A percentile compares a stretch with the other conserved stretches of the same genome.
phyloP scores from a whole-genome alignment of 2,888 invertebrate species.

The Argyresthia goedartella region DNA sequence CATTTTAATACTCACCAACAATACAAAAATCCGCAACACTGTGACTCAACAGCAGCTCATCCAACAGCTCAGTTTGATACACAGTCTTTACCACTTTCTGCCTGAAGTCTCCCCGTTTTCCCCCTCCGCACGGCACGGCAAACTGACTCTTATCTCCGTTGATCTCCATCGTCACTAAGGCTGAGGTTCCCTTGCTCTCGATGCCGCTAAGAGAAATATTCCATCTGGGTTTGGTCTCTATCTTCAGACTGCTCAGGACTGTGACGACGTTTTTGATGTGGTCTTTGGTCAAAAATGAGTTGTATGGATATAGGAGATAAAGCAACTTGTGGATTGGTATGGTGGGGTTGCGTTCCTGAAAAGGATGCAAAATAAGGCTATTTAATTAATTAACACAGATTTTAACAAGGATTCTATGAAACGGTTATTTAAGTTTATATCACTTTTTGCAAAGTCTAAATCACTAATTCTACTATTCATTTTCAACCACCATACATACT shows the following conservation, averaged over 20 bases:
- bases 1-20: slow-evolving; percentile 63
- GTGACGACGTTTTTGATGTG: slow-evolving; percentile 79
- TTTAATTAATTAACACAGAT: neutral
- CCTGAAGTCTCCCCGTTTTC: slow-evolving; percentile 24
- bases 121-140: slow-evolving; percentile 44
- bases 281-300: slow-evolving; percentile 82
- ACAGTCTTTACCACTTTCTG: slow-evolving; percentile 74
- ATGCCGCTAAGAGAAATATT: slow-evolving; percentile 27
- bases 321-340: slow-evolving; percentile 78
- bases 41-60: slow-evolving; percentile 84
- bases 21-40: slow-evolving; percentile 88
- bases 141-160: slow-evolving; percentile 49
- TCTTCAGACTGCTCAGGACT: slow-evolving; percentile 75
- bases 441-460: no score
- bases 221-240: slow-evolving; percentile 36
- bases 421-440: neutral
- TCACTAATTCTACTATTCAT: no score
- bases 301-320: slow-evolving; percentile 86
- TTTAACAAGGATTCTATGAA: no score
- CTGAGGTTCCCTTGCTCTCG: slow-evolving; percentile 36
- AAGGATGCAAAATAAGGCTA: slow-evolving; percentile 12
- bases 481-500: no score
- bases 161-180: slow-evolving; percentile 49
- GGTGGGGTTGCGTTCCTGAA: slow-evolving; percentile 78
- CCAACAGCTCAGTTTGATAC: slow-evolving; percentile 83